These are phyloP conservation scores for Characodon lateralis DNA, from an alignment of 2,797 vertebrate genomes.

Conservation along the genomic window DNA sequence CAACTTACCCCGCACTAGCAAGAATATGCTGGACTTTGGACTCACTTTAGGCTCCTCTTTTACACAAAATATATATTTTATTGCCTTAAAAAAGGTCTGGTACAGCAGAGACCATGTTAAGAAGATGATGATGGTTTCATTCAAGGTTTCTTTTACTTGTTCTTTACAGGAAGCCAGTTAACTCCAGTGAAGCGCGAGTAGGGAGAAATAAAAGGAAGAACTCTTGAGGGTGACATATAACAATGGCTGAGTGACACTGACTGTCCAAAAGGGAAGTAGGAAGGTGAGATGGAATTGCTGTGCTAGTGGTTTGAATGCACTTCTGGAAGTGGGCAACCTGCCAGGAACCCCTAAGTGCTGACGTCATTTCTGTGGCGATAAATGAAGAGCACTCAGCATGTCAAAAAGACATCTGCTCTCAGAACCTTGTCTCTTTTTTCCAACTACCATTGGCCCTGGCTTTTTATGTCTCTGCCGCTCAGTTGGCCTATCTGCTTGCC, in stretches of 20 bases:
- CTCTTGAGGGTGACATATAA: constrained; percentile 18
- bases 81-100: background rate
- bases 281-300: constrained; percentile 1
- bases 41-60: background rate
- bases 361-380: constrained; percentile 44
- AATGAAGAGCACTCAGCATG: constrained; percentile 35
- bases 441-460: too few relatives aligned
- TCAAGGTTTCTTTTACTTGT: constrained; percentile 2
- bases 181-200: background rate
- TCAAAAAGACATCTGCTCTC: constrained; percentile 55
- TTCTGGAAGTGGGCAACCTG: constrained; percentile 46
- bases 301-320: constrained; percentile 23
- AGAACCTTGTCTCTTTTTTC: constrained; percentile 14
- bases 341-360: constrained; percentile 44
- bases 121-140: background rate
- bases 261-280: constrained; percentile 24
- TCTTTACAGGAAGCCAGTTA: constrained; percentile 2
- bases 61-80: background rate
- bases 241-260: constrained; percentile 34
- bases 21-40: background rate
- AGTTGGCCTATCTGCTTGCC: constrained; percentile 7
- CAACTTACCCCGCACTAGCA: background rate
- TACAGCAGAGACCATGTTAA: background rate
- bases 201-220: constrained; percentile 4
- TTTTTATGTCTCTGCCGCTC: background rate